Base-by-base conservation (phyloP, 2,888 invertebrate species). In the Drosophila mimetica region DNA sequence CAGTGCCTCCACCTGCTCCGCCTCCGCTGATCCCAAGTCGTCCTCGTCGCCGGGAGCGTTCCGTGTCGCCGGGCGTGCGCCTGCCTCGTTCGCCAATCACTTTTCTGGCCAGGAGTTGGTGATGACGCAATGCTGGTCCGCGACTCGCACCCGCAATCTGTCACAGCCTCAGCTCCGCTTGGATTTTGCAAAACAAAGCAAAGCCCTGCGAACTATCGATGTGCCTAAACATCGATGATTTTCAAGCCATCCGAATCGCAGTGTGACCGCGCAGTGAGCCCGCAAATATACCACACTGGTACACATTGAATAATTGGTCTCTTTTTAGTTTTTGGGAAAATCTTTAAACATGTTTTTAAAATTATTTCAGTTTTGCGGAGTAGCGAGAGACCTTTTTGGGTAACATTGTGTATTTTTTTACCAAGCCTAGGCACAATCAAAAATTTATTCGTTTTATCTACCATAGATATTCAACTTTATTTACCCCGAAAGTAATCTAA, bases 61-160 rank as follows among this genome's bases (percentile, higher is more conserved):
- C 41, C 59, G 41, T 59, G 59, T 22, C 41, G 42, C 25, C 44
- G 37, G 44, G 20, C 37, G 25, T 11, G 28, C 20, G 28, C 42
- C 13, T 39, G 39, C 55, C 22, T 39, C n/a, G 55, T 11, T 55
- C 14, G 22, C 16, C 22, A 13, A 44, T 11, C 28, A 11, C 44
- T 44, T 44, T 16, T 44, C 44, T 41, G 55, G 20, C 30, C 58
- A 39, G 58, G 58, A 54, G 20, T 16, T 16, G 59, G 18, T 61
- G 60, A 61, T 61, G 60, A 61, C 60, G 60, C 60, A 61, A 61
- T 61, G 46, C 30, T 46, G 61, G 30, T 61, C 46, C 37, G 20
- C 63, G 22, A 46, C 60, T 61, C 57, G 57, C 46, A 46, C 36
- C 46, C 44, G 36, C 60, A 61, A 44, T 46, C 60, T 46, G 20